Base-by-base conservation (phyloP, 2,888 invertebrate genomes). In the Epinotia nisella region DNA sequence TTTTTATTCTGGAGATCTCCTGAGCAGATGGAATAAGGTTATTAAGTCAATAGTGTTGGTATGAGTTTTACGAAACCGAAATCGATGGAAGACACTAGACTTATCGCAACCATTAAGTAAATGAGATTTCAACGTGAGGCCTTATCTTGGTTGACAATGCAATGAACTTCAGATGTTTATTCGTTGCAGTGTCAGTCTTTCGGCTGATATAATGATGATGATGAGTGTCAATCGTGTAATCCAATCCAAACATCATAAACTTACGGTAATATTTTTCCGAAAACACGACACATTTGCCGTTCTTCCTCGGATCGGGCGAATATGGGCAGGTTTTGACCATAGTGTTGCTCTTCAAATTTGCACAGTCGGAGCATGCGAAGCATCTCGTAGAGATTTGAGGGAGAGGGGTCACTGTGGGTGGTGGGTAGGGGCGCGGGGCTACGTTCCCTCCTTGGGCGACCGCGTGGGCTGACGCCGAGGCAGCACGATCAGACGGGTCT, bases 341-440 rank as follows among this genome's bases (percentile, higher is more conserved):
- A 0, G 85, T 80, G 0, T 87, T 85, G 53, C 86, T 85, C 0
- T 71, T 53, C 0, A 74, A 51, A 0, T 74, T 67, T 0, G 83
- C 84, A 51, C 92, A 92, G 75, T 88, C 87, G 0, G 82, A 82
- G 75, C 92, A 92, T 3, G 82, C 75, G 76, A 83, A 86, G 74
- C 92, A 92, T 53, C 84, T 81, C 0, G 79, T 77, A n/a, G 74
- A 45, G 35, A 75, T 61, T 17, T 70, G 21, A 1, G 68, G 24
- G 2, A 72, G 21, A 1, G 66, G 66, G 15, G 10, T 39, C 15
- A 65, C 39, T 11, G 49, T 21, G 17, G 45, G 45, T 0, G n/a
- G 7, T 5, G 75, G 75, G 21, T 60, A 51, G 21, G 64, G 59
- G 29, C 39, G 24, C 19, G 62, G 68, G 58, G 17, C 11, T 9